Evolutionary conservation across 2,113 vertebrate species (phyloP), one percentile per base, ranked within the genome.

Genomic region (Notechis scutatus): DNA sequence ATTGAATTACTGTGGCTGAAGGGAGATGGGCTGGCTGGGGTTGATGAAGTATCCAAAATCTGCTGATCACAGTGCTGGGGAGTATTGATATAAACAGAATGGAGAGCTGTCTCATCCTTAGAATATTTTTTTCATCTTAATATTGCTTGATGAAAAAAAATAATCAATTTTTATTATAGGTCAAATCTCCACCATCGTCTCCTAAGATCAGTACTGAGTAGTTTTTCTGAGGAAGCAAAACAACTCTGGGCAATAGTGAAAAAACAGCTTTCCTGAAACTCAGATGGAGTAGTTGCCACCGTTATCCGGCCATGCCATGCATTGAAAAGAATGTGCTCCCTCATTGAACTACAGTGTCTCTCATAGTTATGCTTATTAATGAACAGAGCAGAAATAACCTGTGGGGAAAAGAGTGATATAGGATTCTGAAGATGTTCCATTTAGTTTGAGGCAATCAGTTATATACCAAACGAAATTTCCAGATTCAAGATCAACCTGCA

Each of bases 401-500:
- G n/a, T 8, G 59, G 29, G 0, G 42, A 42, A 64, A 29, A 15
- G 26, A 8, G 9, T 2, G 56, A 6, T 29, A 9, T 3, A 9
- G 6, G 3, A 50, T 45, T 64, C 26, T 90, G 15, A 90, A 29
- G 3, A 42, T 47, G 14, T 50, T 20, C 91, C 91, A 5, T 92
- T 91, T 59, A n/a, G 3, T 87, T 59, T 90, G 85, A 87, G 0
- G 88, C 64, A 39, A 88, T 94, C 90, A 88, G 8, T 9, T 92
- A 74, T 55, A 59, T 12, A 39, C 52, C 23, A 93, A 87, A 86
- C 50, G 56, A 93, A 85, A 9, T n/a, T 91, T 92, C 88, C 90
- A 61, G 6, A n/a, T 96, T 94, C 81, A 86, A 21, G 11, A 88
- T 93, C 91, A 93, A n/a, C 12, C 54, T 90, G 90, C n/a, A 88